A percentile compares a stretch with the other conserved stretches of the same genome.
These are phyloP conservation scores for Hydrochoerus hydrochaeris DNA, from an alignment of 2,113 vertebrate species.

Conservation along the genomic window DNA sequence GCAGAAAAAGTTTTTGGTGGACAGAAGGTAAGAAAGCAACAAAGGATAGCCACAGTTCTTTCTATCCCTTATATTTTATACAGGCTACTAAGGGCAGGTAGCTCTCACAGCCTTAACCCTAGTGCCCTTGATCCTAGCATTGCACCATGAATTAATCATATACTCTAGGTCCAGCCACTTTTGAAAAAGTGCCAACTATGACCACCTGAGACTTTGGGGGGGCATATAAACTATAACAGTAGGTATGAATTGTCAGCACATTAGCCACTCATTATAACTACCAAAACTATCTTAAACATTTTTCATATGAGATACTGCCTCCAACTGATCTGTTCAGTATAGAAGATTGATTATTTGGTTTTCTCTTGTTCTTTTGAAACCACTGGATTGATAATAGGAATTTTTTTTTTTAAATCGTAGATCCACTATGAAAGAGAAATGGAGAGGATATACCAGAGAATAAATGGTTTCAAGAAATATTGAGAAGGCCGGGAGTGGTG, in stretches of 20 bases:
- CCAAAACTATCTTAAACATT: not conserved
- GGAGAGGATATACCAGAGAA: not conserved
- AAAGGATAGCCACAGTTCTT: not conserved
- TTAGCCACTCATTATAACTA: not conserved
- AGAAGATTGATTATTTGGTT: not conserved
- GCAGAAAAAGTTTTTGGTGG: not conserved
- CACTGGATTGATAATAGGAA: not conserved
- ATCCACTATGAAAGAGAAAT: not conserved
- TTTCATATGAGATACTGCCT: not conserved
- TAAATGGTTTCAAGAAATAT: conserved; percentile 8
- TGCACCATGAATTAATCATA: not conserved
- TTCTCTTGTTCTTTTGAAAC: conserved; percentile 7
- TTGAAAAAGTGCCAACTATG: not conserved
- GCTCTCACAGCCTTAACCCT: not conserved
- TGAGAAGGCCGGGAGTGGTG: not conserved
- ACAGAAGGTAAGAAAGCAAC: not conserved
- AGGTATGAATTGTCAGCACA: not conserved
- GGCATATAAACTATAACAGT: not conserved
- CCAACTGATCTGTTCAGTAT: not conserved
- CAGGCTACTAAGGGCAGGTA: not conserved
- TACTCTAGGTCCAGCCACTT: not conserved
- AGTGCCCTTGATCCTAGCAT: not conserved
- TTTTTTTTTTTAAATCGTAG: not conserved
- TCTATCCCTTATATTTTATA: not conserved
- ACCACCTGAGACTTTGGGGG: not conserved